These are phyloP conservation scores for Ips nitidus DNA, from an alignment of 1,140 invertebrate genomes.

Conservation along the genomic window DNA sequence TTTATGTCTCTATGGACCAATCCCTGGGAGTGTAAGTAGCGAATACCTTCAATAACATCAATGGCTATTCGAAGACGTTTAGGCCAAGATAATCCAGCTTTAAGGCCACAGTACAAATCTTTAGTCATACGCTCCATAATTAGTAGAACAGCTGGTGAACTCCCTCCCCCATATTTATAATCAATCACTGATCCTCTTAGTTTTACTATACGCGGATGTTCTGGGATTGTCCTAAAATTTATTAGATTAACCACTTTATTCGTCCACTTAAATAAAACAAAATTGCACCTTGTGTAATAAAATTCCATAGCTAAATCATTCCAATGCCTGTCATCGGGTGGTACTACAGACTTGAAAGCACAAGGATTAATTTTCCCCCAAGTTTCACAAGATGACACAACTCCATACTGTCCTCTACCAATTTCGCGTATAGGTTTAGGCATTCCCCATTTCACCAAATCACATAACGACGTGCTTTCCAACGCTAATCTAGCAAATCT, in stretches of 20 bases:
- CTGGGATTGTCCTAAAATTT: constrained; percentile 71
- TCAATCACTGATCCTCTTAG: constrained; percentile 84
- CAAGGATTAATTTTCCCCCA: constrained; percentile 77
- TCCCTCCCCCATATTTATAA: constrained; percentile 69
- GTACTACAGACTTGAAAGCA: constrained; percentile 89
- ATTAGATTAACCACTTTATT: not conserved
- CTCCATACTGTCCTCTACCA: constrained; percentile 88
- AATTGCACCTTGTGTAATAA: constrained; percentile 72
- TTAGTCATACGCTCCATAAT: constrained; percentile 73
- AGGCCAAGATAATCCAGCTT: constrained; percentile 69
- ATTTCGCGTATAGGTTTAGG: constrained; percentile 80
- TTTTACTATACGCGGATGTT: constrained; percentile 80
- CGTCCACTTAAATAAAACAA: not conserved
- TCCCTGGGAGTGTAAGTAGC: constrained; percentile 86
- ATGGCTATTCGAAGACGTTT: constrained; percentile 73
- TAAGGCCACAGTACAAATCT: constrained; percentile 82
- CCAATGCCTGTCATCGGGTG: constrained; percentile 89
- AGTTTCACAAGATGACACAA: constrained; percentile 82
- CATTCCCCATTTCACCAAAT: constrained; percentile 75
- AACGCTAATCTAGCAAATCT: constrained; percentile 79
- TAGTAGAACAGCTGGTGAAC: constrained; percentile 73
- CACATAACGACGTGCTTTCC: constrained; percentile 82
- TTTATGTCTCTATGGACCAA: constrained; percentile 90
- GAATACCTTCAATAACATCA: constrained; percentile 82
- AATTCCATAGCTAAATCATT: constrained; percentile 92